A percentile compares a stretch with the other conserved stretches of the same genome.
These are phyloP conservation scores for Microtus agrestis DNA, from an alignment of 2,797 vertebrate genomes.

Conservation along the genomic window DNA sequence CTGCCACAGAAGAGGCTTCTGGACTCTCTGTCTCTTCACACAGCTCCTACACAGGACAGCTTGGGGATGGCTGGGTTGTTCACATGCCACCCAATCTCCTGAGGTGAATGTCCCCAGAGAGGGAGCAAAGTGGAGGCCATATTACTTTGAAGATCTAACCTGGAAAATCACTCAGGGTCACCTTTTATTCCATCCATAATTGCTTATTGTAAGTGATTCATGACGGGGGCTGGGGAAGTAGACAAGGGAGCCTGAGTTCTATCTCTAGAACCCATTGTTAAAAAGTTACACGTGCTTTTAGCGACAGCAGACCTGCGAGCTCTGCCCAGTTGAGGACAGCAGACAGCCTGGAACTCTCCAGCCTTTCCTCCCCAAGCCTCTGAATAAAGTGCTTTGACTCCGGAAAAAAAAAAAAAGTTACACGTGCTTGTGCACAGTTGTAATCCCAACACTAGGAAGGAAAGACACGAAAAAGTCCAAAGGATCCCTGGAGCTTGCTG, in stretches of 20 bases:
- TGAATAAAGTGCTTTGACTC: too few relatives aligned
- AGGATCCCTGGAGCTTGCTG: not conserved
- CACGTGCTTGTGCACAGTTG: not conserved
- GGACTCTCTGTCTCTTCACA: not conserved
- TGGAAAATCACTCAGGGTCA: constrained; percentile 8
- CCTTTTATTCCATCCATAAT: not conserved
- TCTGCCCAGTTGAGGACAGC: too few relatives aligned
- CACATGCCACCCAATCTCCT: not conserved
- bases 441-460: not conserved
- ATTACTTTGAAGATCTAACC: constrained; percentile 6
- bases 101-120: not conserved
- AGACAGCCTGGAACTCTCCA: too few relatives aligned
- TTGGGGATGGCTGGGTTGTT: not conserved
- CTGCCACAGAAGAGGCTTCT: not conserved
- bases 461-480: not conserved
- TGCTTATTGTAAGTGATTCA: not conserved
- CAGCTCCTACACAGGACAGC: not conserved
- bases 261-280: not conserved
- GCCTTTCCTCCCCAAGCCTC: too few relatives aligned
- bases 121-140: not conserved
- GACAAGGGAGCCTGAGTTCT: not conserved
- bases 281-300: not conserved
- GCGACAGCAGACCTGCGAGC: too few relatives aligned
- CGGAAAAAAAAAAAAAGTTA: too few relatives aligned
- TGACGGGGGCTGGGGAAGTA: not conserved